Conservation (phyloP, 2,888 invertebrate species). For the Magallana nippona region DNA sequence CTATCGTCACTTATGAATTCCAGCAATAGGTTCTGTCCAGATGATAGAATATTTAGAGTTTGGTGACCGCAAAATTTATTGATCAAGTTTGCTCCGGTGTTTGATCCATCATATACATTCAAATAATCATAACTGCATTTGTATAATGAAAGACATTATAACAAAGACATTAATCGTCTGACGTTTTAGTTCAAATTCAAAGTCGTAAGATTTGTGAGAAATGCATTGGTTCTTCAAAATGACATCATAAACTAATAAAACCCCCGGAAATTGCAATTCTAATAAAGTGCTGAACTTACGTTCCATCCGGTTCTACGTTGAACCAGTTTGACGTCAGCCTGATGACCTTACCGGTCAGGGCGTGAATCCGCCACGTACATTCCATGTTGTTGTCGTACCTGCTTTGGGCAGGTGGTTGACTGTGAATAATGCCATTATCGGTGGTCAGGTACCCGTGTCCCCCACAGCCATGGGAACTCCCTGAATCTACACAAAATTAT, state of each 20-base stretch:
- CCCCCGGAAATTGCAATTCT: neutral
- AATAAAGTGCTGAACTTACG: slow-evolving; percentile 39
- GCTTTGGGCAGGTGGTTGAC: neutral
- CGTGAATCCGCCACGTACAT: slow-evolving; percentile 68
- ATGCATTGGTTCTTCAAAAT: no score
- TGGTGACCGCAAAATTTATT: slow-evolving; percentile 39
- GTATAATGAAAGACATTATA: neutral
- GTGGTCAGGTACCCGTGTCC: slow-evolving; percentile 39
- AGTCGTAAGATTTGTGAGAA: no score
- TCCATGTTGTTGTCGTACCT: slow-evolving; percentile 50
- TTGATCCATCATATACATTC: slow-evolving; percentile 42
- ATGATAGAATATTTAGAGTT: slow-evolving; percentile 34
- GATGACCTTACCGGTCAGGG: slow-evolving; percentile 60
- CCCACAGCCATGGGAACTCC: slow-evolving; percentile 43
- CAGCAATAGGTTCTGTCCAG: slow-evolving; percentile 44
- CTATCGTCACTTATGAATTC: slow-evolving; percentile 48
- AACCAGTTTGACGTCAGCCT: slow-evolving; percentile 48
- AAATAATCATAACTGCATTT: slow-evolving; percentile 46
- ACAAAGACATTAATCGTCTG: no score
- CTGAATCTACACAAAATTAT: slow-evolving; percentile 31
- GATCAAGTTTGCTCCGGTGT: slow-evolving; percentile 25
- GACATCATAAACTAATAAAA: no score
- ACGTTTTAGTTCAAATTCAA: no score
- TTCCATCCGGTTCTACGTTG: slow-evolving; percentile 48
- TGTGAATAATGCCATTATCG: slow-evolving; percentile 41